phyloP scores from a whole-genome alignment of 2,113 vertebrate genomes.

The Lates calcarifer region DNA sequence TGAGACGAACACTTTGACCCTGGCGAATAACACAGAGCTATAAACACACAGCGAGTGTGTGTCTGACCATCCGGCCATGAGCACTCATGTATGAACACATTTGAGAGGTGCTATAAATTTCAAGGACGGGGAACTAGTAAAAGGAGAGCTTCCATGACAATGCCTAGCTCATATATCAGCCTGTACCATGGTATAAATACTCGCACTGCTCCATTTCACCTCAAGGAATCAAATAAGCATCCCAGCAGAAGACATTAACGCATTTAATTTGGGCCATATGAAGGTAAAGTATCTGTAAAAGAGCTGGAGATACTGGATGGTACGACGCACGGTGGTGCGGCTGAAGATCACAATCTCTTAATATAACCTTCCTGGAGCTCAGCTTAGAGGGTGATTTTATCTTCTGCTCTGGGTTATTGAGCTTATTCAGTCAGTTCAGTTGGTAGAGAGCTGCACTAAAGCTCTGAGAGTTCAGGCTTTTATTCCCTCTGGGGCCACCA shows the following conservation, averaged over 20 bases:
- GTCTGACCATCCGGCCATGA: constrained; percentile 34
- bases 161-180: constrained; percentile 56
- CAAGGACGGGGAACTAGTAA: constrained; percentile 61
- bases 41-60: constrained; percentile 52
- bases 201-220: constrained; percentile 59
- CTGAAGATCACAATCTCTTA: constrained; percentile 59
- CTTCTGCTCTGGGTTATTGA: constrained; percentile 56
- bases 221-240: constrained; percentile 51
- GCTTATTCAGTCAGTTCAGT: constrained; percentile 54
- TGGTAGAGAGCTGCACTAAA: constrained; percentile 38
- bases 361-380: constrained; percentile 59
- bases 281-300: constrained; percentile 35
- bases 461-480: constrained; percentile 44
- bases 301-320: constrained; percentile 29
- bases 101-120: constrained; percentile 70
- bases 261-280: constrained; percentile 54
- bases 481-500: constrained; percentile 6
- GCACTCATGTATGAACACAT: constrained; percentile 59
- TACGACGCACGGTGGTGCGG: constrained; percentile 34
- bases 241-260: constrained; percentile 45
- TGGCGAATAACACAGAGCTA: constrained; percentile 52
- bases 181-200: constrained; percentile 44
- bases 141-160: constrained; percentile 60
- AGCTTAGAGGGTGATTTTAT: constrained; percentile 66
- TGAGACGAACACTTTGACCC: constrained; percentile 68